Percentiles rank a stretch among this genome's conserved stretches.
These are phyloP conservation scores for Ciconia maguari DNA, from an alignment of 2,113 vertebrate genomes.

Conservation along the genomic window DNA sequence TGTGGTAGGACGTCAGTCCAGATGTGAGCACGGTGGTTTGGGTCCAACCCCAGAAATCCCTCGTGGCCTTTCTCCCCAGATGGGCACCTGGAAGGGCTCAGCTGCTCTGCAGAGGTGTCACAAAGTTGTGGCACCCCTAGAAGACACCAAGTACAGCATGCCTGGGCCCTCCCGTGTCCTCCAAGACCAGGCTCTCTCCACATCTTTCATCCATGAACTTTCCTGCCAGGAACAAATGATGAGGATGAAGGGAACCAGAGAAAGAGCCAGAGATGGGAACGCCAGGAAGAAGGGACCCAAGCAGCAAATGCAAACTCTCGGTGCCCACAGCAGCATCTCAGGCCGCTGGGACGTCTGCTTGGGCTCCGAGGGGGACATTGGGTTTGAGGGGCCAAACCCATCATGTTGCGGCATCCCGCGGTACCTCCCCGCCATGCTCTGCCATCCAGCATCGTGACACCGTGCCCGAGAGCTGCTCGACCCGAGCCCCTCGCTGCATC, in stretches of 20 bases:
- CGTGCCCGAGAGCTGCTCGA: rapidly evolving
- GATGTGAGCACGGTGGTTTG: background rate
- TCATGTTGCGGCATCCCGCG: rapidly evolving
- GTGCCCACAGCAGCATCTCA: background rate
- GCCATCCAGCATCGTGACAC: background rate
- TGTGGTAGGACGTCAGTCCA: background rate
- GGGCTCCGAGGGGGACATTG: background rate
- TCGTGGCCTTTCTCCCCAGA: background rate
- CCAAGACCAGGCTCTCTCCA: too few species aligned
- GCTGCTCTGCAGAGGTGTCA: background rate
- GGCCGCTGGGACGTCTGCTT: rapidly evolving
- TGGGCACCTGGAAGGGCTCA: too few species aligned
- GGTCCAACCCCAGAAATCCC: background rate
- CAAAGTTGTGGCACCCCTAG: background rate
- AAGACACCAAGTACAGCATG: background rate
- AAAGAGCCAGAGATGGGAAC: background rate
- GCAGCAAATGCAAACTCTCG: background rate
- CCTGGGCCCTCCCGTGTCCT: background rate
- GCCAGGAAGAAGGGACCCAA: background rate
- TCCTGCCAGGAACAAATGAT: background rate
- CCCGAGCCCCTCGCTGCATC: background rate
- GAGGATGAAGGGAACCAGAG: background rate
- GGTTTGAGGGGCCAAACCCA: background rate
- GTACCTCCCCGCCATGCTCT: background rate
- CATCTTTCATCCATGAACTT: background rate